A percentile compares a stretch with the other conserved stretches of the same genome.
Conservation (phyloP, 2,797 vertebrate species). For the Borostomias antarcticus region DNA sequence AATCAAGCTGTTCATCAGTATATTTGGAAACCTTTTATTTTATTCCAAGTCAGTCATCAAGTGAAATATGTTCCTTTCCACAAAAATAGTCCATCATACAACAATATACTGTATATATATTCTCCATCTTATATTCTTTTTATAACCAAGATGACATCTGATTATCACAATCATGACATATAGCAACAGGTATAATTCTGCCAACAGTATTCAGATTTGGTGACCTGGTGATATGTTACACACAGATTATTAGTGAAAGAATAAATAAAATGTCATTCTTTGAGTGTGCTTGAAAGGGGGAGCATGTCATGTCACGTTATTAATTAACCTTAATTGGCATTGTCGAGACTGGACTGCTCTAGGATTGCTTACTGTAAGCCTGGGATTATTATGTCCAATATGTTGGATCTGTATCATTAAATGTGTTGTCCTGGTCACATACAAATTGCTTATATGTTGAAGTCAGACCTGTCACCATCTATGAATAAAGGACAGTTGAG, state of each 20-base stretch:
- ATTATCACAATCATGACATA: conserved; percentile 28
- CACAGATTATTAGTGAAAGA: conserved; percentile 32
- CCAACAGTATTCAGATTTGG: conserved; percentile 55
- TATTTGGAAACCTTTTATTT: conserved; percentile 65
- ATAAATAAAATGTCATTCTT: conserved; percentile 59
- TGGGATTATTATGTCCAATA: too few species aligned
- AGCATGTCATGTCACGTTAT: neutral
- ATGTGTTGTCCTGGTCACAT: neutral
- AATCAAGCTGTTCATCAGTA: conserved; percentile 36
- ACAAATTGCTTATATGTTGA: neutral
- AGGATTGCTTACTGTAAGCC: too few species aligned
- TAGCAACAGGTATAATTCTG: conserved; percentile 31
- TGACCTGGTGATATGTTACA: conserved; percentile 64
- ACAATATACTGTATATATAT: conserved; percentile 59
- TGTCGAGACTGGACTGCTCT: too few species aligned
- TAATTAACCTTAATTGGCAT: too few species aligned
- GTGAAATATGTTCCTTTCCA: conserved; percentile 69
- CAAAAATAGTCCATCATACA: conserved; percentile 73
- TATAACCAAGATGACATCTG: conserved; percentile 37
- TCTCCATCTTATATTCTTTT: conserved; percentile 54
- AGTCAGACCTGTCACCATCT: neutral
- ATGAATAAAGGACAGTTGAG: neutral
- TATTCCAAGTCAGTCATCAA: conserved; percentile 51
- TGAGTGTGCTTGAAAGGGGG: conserved; percentile 7
- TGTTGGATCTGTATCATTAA: neutral